These are phyloP conservation scores for Pollenia griseotomentosa DNA, from an alignment of 2,888 invertebrate genomes.

Conservation along the genomic window DNA sequence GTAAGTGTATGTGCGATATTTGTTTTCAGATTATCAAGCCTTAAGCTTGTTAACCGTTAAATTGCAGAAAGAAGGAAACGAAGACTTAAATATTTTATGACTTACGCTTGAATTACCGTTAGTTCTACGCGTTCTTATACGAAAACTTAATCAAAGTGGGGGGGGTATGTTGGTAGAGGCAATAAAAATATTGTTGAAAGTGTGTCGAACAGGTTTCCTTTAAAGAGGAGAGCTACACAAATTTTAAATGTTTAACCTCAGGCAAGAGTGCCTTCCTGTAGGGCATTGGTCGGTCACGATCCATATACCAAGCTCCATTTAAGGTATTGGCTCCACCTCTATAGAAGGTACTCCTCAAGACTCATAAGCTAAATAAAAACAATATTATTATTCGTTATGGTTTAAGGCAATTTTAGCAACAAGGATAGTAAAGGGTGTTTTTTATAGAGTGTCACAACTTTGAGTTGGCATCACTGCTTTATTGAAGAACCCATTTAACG, in stretches of 20 bases:
- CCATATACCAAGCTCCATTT: too few species aligned
- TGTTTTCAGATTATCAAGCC: neutral
- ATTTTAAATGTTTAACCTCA: neutral
- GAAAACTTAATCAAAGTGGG: neutral
- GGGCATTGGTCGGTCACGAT: too few species aligned
- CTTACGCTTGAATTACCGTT: constrained; percentile 32
- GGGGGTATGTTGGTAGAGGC: neutral
- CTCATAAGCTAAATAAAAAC: too few species aligned
- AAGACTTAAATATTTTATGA: constrained; percentile 23
- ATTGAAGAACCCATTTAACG: too few species aligned
- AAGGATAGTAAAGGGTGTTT: too few species aligned
- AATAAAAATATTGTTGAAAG: neutral
- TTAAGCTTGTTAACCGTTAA: constrained; percentile 30
- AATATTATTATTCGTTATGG: too few species aligned
- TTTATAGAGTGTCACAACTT: too few species aligned
- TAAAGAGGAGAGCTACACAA: neutral
- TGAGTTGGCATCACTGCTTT: too few species aligned
- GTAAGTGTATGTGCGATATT: neutral
- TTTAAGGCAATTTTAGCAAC: too few species aligned
- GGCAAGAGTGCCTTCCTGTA: too few species aligned
- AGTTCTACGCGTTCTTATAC: neutral
- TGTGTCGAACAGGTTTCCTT: neutral
- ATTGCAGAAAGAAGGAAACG: constrained; percentile 9
- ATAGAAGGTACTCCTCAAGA: too few species aligned
- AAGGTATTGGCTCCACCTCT: too few species aligned